Conservation (phyloP, 2,113 vertebrate genomes). For the Gulo gulo region DNA sequence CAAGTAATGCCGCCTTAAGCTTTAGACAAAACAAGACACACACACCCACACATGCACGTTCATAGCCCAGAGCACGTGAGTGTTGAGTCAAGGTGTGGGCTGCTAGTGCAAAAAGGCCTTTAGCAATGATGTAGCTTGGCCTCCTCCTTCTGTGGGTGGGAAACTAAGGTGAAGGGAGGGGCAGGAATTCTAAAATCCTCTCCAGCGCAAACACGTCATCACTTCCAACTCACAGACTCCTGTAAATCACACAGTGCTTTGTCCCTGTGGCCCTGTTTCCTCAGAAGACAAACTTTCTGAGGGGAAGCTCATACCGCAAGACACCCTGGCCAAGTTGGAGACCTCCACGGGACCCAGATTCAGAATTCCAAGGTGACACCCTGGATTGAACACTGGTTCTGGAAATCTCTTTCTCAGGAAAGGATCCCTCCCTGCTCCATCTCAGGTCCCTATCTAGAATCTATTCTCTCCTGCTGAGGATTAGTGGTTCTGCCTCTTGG, state of each 20-base stretch:
- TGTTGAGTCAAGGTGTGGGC: neutral
- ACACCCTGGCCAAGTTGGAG: neutral
- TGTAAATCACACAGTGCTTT: neutral
- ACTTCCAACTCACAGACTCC: neutral
- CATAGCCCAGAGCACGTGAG: neutral
- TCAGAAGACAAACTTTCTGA: neutral
- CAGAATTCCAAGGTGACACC: neutral
- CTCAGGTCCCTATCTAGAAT: neutral
- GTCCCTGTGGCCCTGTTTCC: neutral
- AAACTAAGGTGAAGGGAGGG: neutral
- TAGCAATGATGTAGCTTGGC: neutral
- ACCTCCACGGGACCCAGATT: neutral
- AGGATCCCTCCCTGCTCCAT: neutral
- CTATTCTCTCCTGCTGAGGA: constrained; percentile 24
- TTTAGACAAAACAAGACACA: neutral
- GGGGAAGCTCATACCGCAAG: neutral
- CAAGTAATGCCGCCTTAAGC: neutral
- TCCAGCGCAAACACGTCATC: neutral
- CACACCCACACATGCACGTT: neutral
- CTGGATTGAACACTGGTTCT: neutral
- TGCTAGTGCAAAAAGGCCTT: neutral
- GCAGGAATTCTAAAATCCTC: neutral
- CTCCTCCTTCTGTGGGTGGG: neutral
- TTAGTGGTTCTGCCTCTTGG: constrained; percentile 25
- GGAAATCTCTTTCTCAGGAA: neutral